phyloP scores from a whole-genome alignment of 2,113 vertebrate genomes.

The Atherinomorus stipes region DNA sequence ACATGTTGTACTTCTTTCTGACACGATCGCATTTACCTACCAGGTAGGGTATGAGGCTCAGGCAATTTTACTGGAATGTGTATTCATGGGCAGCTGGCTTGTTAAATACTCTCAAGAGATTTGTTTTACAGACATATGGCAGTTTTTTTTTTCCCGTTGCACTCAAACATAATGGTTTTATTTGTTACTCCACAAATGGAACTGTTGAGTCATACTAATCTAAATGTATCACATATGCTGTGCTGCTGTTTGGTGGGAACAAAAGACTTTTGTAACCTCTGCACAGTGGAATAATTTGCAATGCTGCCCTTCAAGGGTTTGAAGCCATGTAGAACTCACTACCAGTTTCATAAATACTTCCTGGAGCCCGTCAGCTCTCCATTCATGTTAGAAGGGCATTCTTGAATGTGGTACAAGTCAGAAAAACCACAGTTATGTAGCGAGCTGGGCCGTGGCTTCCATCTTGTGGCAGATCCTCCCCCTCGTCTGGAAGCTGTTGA shows the following conservation, averaged over 20 bases:
- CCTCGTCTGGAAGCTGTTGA: conserved; percentile 74
- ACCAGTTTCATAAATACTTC: conserved; percentile 11
- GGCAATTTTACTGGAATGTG: conserved; percentile 62
- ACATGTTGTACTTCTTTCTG: conserved; percentile 8
- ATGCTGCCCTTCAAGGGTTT: not conserved
- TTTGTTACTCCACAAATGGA: conserved; percentile 31
- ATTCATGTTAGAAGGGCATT: conserved; percentile 32
- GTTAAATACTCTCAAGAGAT: conserved; percentile 52
- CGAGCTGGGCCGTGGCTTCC: conserved; percentile 60
- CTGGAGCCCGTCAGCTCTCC: not conserved
- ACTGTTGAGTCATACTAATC: conserved; percentile 34
- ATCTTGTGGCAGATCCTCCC: conserved; percentile 59
- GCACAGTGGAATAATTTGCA: not conserved
- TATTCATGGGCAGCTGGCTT: conserved; percentile 54
- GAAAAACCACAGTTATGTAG: conserved; percentile 74
- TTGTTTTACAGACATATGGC: conserved; percentile 26
- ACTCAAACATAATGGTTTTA: conserved; percentile 15
- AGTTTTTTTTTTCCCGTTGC: conserved; percentile 12
- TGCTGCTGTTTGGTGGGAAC: conserved; percentile 22
- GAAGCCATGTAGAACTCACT: not conserved
- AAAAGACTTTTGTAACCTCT: conserved; percentile 1
- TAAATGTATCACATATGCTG: conserved; percentile 14
- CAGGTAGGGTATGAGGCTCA: conserved; percentile 31
- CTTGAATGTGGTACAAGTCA: conserved; percentile 36
- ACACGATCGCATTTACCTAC: conserved; percentile 46